A percentile compares a stretch with the other conserved stretches of the same genome.
These are phyloP conservation scores for Phrynosoma platyrhinos DNA, from an alignment of 2,113 vertebrate species.

Conservation along the genomic window DNA sequence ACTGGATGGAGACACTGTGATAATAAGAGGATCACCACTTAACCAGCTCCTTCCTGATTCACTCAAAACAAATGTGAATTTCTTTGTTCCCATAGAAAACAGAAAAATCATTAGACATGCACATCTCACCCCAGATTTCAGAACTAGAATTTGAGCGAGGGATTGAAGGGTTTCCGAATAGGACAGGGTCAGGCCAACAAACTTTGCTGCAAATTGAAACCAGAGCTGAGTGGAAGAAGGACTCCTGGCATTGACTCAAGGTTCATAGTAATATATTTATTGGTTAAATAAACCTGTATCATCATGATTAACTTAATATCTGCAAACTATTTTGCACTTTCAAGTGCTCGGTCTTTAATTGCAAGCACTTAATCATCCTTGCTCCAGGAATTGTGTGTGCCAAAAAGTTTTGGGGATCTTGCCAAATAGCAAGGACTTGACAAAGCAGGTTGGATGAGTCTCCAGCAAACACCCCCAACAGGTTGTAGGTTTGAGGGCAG, in stretches of 20 bases:
- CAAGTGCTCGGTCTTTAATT: conserved; percentile 13
- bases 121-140: not conserved
- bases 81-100: too few relatives aligned
- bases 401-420: conserved; percentile 13
- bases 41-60: too few relatives aligned
- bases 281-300: conserved; percentile 32
- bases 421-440: not conserved
- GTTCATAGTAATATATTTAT: conserved; percentile 13
- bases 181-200: not conserved
- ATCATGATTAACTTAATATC: conserved; percentile 30
- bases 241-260: not conserved
- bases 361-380: conserved; percentile 16
- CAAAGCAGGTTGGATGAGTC: not conserved
- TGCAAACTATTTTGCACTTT: conserved; percentile 10
- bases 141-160: not conserved
- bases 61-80: too few relatives aligned
- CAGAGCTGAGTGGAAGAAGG: not conserved
- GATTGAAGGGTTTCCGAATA: too few relatives aligned
- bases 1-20: too few relatives aligned
- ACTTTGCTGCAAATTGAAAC: not conserved
- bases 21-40: too few relatives aligned
- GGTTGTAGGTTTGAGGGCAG: too few relatives aligned
- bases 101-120: too few relatives aligned
- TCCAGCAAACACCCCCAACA: too few relatives aligned
- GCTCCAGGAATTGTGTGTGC: not conserved